These are phyloP conservation scores for Hypena proboscidalis DNA, from an alignment of 2,888 invertebrate genomes.

Conservation along the genomic window DNA sequence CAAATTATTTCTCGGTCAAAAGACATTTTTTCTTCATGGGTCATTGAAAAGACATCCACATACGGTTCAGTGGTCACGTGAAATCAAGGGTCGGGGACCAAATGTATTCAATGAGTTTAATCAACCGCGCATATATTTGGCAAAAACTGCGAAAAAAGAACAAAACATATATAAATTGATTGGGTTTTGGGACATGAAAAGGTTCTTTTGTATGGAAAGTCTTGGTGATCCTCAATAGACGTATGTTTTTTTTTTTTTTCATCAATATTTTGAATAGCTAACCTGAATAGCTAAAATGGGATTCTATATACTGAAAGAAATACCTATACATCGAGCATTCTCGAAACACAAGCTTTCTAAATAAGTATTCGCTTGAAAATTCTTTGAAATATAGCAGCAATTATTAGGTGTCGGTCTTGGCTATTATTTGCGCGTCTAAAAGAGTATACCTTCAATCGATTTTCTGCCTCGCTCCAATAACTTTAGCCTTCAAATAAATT, in stretches of 20 bases:
- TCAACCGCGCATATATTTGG: background rate
- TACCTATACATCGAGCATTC: too few species aligned
- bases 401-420: too few species aligned
- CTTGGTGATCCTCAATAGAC: background rate
- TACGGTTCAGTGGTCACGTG: conserved; percentile 5
- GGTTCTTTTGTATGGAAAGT: background rate
- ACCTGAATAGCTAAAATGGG: background rate
- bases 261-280: background rate
- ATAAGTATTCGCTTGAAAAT: too few species aligned
- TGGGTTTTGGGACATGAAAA: background rate
- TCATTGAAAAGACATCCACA: conserved; percentile 19
- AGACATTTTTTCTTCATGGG: conserved; percentile 9
- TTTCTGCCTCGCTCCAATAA: too few species aligned
- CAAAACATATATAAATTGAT: conserved; percentile 1
- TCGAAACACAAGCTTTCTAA: too few species aligned
- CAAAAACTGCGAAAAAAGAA: background rate
- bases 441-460: too few species aligned
- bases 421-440: too few species aligned
- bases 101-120: conserved; percentile 9
- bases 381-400: too few species aligned
- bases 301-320: too few species aligned
- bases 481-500: too few species aligned
- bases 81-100: conserved; percentile 11
- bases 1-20: background rate
- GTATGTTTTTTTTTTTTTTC: background rate